phyloP scores from a whole-genome alignment of 2,797 vertebrate species.

The Sibirionetta formosa region DNA sequence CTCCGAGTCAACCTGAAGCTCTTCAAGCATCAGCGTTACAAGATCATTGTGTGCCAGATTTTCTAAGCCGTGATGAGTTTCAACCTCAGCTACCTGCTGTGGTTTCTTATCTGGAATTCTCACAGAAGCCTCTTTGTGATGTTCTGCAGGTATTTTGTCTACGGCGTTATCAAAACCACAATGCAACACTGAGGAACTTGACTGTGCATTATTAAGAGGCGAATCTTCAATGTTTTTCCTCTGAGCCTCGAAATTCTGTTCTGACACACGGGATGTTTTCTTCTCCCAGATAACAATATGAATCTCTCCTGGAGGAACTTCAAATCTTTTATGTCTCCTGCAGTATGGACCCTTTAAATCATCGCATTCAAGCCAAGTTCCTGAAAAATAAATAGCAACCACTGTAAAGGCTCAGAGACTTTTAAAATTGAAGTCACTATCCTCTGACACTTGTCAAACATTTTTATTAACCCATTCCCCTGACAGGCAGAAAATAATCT shows the following conservation, averaged over 20 bases:
- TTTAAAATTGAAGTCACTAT: neutral
- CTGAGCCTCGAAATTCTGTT: neutral
- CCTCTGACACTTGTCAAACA: neutral
- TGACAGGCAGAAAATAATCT: neutral
- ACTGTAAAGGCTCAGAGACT: conserved; percentile 22
- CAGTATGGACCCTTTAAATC: conserved; percentile 89
- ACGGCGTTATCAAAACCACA: neutral
- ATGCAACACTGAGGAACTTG: neutral
- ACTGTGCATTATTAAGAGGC: neutral
- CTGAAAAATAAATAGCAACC: conserved; percentile 78
- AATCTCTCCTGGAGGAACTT: conserved; percentile 87
- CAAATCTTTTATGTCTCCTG: conserved; percentile 77
- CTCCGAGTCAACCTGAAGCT: conserved; percentile 67
- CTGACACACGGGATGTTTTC: conserved; percentile 10
- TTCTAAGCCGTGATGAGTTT: conserved; percentile 79
- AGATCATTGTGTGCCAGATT: conserved; percentile 80
- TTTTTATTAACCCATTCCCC: conserved; percentile 7
- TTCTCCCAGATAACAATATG: conserved; percentile 94
- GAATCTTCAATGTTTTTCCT: conserved; percentile 5
- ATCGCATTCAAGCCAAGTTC: conserved; percentile 93
- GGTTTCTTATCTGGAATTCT: conserved; percentile 18
- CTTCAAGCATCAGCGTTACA: conserved; percentile 85
- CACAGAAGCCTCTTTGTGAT: neutral
- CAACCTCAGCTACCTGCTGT: neutral
- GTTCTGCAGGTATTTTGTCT: neutral